Percentiles rank a stretch among this genome's conserved stretches.
Conservation (phyloP, 2,797 vertebrate species). For the Kryptolebias ocellatus region DNA sequence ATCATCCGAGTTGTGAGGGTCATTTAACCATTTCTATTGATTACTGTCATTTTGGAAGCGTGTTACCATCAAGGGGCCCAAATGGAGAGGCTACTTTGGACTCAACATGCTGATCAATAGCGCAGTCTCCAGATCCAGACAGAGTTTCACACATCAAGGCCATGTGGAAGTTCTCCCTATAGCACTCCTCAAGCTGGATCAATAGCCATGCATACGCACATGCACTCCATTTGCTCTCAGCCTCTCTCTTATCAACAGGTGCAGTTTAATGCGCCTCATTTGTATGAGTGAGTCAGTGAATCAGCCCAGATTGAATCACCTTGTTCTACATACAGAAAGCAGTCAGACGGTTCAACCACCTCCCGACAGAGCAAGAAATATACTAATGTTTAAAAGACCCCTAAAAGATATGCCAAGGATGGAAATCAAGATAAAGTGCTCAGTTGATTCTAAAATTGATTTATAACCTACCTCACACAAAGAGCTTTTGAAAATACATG, state of each 20-base stretch:
- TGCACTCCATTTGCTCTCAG: slow-evolving; percentile 43
- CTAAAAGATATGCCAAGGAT: slow-evolving; percentile 67
- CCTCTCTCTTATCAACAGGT: slow-evolving; percentile 65
- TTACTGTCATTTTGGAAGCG: slow-evolving; percentile 69
- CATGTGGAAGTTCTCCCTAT: slow-evolving; percentile 61
- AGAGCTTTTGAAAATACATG: slow-evolving; percentile 64
- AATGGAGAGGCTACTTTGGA: slow-evolving; percentile 68
- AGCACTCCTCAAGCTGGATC: slow-evolving; percentile 57
- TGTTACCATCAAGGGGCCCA: slow-evolving; percentile 51
- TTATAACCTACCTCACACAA: slow-evolving; percentile 60
- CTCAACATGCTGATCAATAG: slow-evolving; percentile 71
- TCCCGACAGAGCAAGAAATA: slow-evolving; percentile 54
- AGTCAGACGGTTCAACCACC: slow-evolving; percentile 59
- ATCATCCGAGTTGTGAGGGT: slow-evolving; percentile 61
- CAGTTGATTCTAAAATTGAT: slow-evolving; percentile 73
- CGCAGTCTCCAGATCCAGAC: slow-evolving; percentile 68
- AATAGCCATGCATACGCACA: slow-evolving; percentile 42
- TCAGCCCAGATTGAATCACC: slow-evolving; percentile 53
- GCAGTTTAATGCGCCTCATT: slow-evolving; percentile 66
- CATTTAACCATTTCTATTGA: slow-evolving; percentile 76
- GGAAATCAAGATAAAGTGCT: slow-evolving; percentile 71
- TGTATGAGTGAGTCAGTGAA: slow-evolving; percentile 46
- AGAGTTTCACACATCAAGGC: slow-evolving; percentile 71
- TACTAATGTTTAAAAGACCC: slow-evolving; percentile 66
- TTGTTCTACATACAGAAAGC: slow-evolving; percentile 69